phyloP scores from a whole-genome alignment of 2,888 invertebrate genomes.

The Ormyrus pomaceus region DNA sequence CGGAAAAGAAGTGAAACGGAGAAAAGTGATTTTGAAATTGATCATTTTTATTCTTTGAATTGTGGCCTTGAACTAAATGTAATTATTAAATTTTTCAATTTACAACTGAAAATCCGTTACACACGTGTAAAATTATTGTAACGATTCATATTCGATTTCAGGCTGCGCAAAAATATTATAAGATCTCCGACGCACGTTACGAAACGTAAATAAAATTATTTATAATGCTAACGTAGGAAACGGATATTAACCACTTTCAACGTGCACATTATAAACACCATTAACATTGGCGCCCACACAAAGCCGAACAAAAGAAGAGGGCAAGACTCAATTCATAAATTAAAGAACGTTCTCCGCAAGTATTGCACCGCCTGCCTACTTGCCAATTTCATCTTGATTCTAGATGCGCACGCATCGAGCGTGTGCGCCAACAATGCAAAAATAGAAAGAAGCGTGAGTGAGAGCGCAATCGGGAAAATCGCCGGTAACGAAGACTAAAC shows the following conservation, averaged over 20 bases:
- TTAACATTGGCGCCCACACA: background rate
- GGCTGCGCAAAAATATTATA: too few species aligned
- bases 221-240: slow-evolving; percentile 6
- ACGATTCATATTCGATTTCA: too few species aligned
- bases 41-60: too few species aligned
- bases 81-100: too few species aligned
- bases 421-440: background rate
- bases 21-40: too few species aligned
- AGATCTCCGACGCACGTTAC: too few species aligned
- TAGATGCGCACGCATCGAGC: background rate
- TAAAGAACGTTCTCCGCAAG: slow-evolving; percentile 6
- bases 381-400: slow-evolving; percentile 30
- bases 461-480: slow-evolving; percentile 35
- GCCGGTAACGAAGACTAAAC: slow-evolving; percentile 28
- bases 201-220: slow-evolving; percentile 7
- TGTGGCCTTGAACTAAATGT: too few species aligned
- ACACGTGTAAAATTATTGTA: too few species aligned
- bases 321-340: slow-evolving; percentile 28
- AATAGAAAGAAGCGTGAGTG: slow-evolving; percentile 1
- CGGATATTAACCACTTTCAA: slow-evolving; percentile 27
- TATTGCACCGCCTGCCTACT: slow-evolving; percentile 8
- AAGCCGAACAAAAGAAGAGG: slow-evolving; percentile 24
- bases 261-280: background rate
- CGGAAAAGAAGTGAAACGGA: too few species aligned
- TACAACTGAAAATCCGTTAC: too few species aligned